Conservation (phyloP, 2,797 vertebrate species). For the Melanotaenia pygmaea region DNA sequence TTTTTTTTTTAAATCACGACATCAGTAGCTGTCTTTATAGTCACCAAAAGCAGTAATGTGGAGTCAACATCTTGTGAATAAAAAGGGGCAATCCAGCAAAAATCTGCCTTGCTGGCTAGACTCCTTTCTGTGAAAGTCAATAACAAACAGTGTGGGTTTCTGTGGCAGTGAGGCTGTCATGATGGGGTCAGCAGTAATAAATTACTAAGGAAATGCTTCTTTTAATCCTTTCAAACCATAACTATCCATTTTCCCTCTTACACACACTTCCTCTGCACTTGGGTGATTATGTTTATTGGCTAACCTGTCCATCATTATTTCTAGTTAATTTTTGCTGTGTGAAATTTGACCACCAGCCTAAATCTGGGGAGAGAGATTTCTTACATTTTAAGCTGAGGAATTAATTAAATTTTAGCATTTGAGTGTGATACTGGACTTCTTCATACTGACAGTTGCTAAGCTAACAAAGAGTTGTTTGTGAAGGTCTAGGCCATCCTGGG, state of each 20-base stretch:
- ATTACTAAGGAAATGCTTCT: slow-evolving; percentile 5
- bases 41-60: not conserved
- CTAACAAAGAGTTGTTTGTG: not conserved
- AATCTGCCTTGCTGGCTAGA: slow-evolving; percentile 2
- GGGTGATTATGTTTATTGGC: not conserved
- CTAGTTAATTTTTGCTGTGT: not conserved
- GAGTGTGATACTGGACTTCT: not conserved
- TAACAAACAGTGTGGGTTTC: not conserved
- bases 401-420: not conserved
- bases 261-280: not conserved
- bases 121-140: not conserved
- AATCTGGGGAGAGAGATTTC: not conserved
- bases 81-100: not conserved
- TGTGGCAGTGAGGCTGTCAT: not conserved
- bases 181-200: not conserved
- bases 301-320: slow-evolving; percentile 1
- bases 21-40: slow-evolving; percentile 16
- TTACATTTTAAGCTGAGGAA: no score
- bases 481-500: not conserved
- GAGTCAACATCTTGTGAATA: slow-evolving; percentile 13
- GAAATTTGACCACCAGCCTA: not conserved
- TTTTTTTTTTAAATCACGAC: slow-evolving; percentile 21
- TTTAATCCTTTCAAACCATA: slow-evolving; percentile 8
- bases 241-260: not conserved
- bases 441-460: not conserved